These are phyloP conservation scores for Numenius phaeopus DNA, from an alignment of 2,797 vertebrate genomes.

Conservation along the genomic window DNA sequence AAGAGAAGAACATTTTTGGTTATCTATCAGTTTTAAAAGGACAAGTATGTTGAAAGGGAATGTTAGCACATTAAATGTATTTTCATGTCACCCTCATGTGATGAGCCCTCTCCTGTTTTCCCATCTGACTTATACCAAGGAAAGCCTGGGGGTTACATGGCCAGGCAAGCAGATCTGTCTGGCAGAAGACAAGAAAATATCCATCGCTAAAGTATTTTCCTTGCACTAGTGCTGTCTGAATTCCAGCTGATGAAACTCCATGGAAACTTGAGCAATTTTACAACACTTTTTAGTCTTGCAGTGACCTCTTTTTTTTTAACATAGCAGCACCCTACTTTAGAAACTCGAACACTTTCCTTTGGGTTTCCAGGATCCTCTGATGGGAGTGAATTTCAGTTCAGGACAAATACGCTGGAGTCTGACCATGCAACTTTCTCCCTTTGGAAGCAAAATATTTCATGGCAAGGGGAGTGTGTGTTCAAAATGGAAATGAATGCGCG, in stretches of 20 bases:
- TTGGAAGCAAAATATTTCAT: neutral
- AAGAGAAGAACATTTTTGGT: neutral
- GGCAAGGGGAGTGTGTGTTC: neutral
- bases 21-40: neutral
- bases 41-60: neutral
- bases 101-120: neutral
- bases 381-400: neutral
- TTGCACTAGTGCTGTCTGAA: neutral
- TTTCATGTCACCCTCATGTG: neutral
- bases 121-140: neutral
- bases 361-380: neutral
- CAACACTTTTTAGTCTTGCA: neutral
- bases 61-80: neutral
- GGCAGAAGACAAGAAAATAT: neutral
- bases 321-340: neutral
- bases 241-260: neutral
- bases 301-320: neutral
- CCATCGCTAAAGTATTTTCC: neutral
- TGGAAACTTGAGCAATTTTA: neutral
- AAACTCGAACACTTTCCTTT: neutral
- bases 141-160: neutral
- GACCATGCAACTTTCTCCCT: neutral
- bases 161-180: neutral
- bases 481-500: neutral
- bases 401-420: neutral